Evolutionary conservation across 2,797 vertebrate species (phyloP), one percentile per base, ranked within the genome.

Genomic region (Sebastes trivittatus): DNA sequence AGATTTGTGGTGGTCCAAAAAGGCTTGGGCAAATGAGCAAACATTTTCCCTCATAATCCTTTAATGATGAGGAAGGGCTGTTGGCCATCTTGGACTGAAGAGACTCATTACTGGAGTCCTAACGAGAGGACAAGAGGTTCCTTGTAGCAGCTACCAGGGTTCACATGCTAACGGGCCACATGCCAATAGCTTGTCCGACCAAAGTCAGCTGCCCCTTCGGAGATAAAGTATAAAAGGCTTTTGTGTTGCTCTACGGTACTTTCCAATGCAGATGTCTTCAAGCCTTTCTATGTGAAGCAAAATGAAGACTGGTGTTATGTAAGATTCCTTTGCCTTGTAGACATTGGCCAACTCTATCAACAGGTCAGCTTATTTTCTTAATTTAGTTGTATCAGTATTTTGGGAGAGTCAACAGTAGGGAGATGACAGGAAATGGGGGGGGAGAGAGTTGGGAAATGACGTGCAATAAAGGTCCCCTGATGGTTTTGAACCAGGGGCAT

Each of bases 31-130:
- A 81, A 89, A 78, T 60, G 55, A 84, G 64, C 63, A 88, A 90
- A 85, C 71, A 77, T 83, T 87, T 82, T 77, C 79, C 58, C 69
- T 82, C 66, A 73, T 87, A 86, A 92, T 90, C 78, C 80, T 54
- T 55, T 74, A 80, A 86, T 81, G 61, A 87, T 76, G 64, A 81
- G 49, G 67, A 76, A 69, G 61, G 82, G 56, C 72, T 74, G 7
- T 56, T 20, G 1, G 59, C 81, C 77, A 82, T 85, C 61, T 78
- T 86, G 60, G 61, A 74, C 46, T 58, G 54, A 77, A 82, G 78
- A 72, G 61, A 70, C 74, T 87, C 65, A 77, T 80, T 82, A 73
- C 22, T 68, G 42, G 18, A 75, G 75, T 69, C n/a, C 4, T 86
- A 78, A 89, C 71, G 38, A 80, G 59, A 74, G 68, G 58, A 89